Conservation (phyloP, 2,797 vertebrate species). For the Emys orbicularis region DNA sequence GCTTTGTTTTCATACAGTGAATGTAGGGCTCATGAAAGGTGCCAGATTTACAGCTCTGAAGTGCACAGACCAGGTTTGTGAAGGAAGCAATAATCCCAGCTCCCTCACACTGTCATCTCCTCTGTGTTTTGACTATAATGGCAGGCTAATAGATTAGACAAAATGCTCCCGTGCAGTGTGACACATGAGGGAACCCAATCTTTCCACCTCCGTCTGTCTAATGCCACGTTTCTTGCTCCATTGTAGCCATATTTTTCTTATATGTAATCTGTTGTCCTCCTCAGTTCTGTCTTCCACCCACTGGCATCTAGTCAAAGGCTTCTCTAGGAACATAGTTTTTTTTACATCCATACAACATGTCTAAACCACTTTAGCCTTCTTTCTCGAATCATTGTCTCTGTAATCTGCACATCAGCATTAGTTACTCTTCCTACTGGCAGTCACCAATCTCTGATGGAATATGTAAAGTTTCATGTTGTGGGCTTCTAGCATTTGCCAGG, state of each 20-base stretch:
- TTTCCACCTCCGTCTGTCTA: background rate
- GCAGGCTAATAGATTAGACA: background rate
- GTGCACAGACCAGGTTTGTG: conserved; percentile 54
- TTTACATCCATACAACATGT: background rate
- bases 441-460: background rate
- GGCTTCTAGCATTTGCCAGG: background rate
- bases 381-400: background rate
- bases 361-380: background rate
- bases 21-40: conserved; percentile 34
- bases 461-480: background rate
- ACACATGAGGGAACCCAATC: background rate
- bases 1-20: conserved; percentile 48
- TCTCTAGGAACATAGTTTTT: background rate
- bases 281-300: background rate
- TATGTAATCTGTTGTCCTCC: background rate
- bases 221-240: background rate
- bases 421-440: background rate
- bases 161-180: background rate
- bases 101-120: background rate
- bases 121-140: background rate
- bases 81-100: background rate
- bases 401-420: background rate
- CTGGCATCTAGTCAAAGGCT: background rate
- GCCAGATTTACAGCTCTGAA: conserved; percentile 56
- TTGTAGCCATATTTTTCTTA: background rate